Evolutionary conservation across 1,140 invertebrate genomes (phyloP), one percentile per base, ranked within the genome.

Genomic region (Dermatophagoides farinae): DNA sequence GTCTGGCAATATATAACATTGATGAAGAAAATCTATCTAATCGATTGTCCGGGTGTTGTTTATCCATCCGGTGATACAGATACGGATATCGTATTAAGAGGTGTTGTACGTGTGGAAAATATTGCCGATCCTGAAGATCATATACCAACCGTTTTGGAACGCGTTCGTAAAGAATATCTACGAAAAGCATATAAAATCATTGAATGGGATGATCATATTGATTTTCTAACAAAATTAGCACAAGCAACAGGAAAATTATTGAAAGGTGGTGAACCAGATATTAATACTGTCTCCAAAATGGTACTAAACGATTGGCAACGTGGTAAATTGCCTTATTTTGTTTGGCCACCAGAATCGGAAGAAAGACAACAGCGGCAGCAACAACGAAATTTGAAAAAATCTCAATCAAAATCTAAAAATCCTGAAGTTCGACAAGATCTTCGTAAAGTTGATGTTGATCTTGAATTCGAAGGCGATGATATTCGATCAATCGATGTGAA

Each of bases 11-110:
- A 98, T 70, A 93, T 99, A 52, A 96, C 92, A 0, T 72, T 99
- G 25, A 99, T 98, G 93, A 82, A 83, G 65, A 78, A 86, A 65
- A 97, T 99, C 67, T 99, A 88, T 70, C 74, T 99, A 6, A 97
- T 99, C 65, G 96, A 99, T 77, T 99, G 95, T 77, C 96, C 96
- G 23, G 96, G 95, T 47, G 84, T 99, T 63, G 96, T 99, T 23
- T 95, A 97, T 76, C 90, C 91, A 14, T 80, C 72, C 46, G 91
- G 93, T 74, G 79, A 82, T 63, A 76, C 77, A 10, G 91, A 97
- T 66, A 85, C 85, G 1, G 92, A 98, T 66, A 92, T 96, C 72
- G 91, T 99, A 44, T 73, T 98, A 0, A 97, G 97, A 68, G 78
- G 78, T 57, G 68, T 71, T 8, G 70, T 69, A 53, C 78, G 96